Evolutionary conservation across 1,140 invertebrate species (phyloP), one percentile per base, ranked within the genome.

Genomic region (Cecropterus lyciades): DNA sequence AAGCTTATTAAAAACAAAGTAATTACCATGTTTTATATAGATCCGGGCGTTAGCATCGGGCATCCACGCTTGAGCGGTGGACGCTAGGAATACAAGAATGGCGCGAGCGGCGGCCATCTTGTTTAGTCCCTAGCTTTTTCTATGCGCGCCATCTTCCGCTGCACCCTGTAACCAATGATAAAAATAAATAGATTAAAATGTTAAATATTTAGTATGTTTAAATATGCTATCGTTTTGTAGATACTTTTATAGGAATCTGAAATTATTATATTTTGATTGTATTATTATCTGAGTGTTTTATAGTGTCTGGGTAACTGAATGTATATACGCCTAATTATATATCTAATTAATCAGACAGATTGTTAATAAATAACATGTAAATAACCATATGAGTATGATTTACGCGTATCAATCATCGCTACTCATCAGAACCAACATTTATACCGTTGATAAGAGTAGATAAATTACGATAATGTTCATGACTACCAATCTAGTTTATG

Each of bases 11-110:
- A 30, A 30, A 8, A 30, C 27, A 52, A 56, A 56, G 42, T 17
- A 14, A 56, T 46, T 82, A 92, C 89, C 88, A 75, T 84, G 82
- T 80, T 92, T 92, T 55, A 92, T 78, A 70, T 91, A 81, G 63
- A 92, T 89, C 64, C 87, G 70, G 43, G 89, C 88, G 65, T 86
- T 92, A 42, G 89, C 69, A 76, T 92, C 89, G 37, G 89, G 89
- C 89, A 92, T 92, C 89, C 89, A 92, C 57, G 87, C 89, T 69
- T 92, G 89, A 69, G 85, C 87, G 67, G 88, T 83, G 79, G 89
- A 86, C 67, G 87, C 88, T 73, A 91, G 77, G 46, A 91, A 78
- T 24, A 92, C 65, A 53, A 92, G 66, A 67, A 92, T 81, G 74
- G 87, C 87, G 72, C 85, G 82, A 48, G 80, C 83, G 76, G 85